These are phyloP conservation scores for Criorhina ranunculi DNA, from an alignment of 2,888 invertebrate genomes.

Conservation along the genomic window DNA sequence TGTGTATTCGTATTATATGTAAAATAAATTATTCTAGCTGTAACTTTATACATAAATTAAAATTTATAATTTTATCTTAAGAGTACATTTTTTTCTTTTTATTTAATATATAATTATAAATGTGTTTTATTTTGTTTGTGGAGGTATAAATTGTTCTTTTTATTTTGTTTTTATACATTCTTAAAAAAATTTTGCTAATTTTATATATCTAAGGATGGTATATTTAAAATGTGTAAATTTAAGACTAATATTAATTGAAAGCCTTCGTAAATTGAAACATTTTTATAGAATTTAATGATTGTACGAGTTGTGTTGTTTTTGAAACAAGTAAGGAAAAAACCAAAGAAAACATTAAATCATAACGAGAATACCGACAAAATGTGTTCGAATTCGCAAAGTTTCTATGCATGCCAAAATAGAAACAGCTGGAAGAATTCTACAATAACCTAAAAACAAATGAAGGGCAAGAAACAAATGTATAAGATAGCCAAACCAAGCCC, in stretches of 20 bases:
- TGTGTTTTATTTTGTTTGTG: slow-evolving; percentile 52
- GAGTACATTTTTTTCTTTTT: slow-evolving; percentile 18
- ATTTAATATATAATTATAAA: slow-evolving; percentile 29
- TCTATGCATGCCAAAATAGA: too few species aligned
- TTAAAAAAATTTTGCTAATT: slow-evolving; percentile 65
- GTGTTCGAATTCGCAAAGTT: too few species aligned
- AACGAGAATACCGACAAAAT: too few species aligned
- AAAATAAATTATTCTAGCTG: slow-evolving; percentile 50
- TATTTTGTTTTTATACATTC: slow-evolving; percentile 37
- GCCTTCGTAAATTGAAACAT: slow-evolving; percentile 20
- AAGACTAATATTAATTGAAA: slow-evolving; percentile 49
- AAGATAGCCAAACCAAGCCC: too few species aligned
- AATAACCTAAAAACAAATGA: too few species aligned
- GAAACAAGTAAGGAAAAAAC: background rate
- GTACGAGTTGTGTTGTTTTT: background rate
- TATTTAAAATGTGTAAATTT: slow-evolving; percentile 66
- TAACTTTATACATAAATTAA: slow-evolving; percentile 50
- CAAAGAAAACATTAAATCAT: too few species aligned
- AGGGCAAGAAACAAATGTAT: too few species aligned
- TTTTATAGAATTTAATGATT: slow-evolving; percentile 39
- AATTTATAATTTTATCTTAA: slow-evolving; percentile 20
- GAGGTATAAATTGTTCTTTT: slow-evolving; percentile 73
- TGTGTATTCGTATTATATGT: slow-evolving; percentile 42
- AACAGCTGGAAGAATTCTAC: too few species aligned
- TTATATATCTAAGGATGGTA: slow-evolving; percentile 65